A percentile compares a stretch with the other conserved stretches of the same genome.
phyloP scores from a whole-genome alignment of 2,113 vertebrate genomes.

The Brachionichthys hirsutus region DNA sequence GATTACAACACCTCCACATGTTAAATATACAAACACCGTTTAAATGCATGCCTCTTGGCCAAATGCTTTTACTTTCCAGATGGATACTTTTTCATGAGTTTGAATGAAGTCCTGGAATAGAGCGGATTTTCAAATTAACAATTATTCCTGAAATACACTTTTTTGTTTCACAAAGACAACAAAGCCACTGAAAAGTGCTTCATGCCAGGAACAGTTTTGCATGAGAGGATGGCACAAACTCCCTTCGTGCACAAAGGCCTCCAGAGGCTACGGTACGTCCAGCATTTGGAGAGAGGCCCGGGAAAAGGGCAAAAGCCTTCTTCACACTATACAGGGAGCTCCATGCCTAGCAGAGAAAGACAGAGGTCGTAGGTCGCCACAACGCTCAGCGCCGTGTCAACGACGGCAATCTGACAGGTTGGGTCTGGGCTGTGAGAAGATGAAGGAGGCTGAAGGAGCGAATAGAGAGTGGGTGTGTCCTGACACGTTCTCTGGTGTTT shows the following conservation, averaged over 20 bases:
- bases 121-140: no score
- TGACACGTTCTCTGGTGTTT: conserved; percentile 35
- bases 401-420: conserved; percentile 56
- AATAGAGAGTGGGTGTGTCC: conserved; percentile 28
- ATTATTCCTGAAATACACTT: no score
- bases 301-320: conserved; percentile 41
- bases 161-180: neutral
- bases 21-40: conserved; percentile 40
- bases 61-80: conserved; percentile 21
- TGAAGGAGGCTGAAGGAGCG: conserved; percentile 27
- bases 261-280: neutral
- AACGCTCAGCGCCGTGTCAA: conserved; percentile 61
- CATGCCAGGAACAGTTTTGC: neutral
- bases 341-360: neutral
- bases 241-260: neutral
- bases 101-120: no score
- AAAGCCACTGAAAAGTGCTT: neutral
- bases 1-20: conserved; percentile 33
- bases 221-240: conserved; percentile 14
- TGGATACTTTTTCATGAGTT: neutral
- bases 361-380: conserved; percentile 49
- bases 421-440: conserved; percentile 40
- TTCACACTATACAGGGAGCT: conserved; percentile 48
- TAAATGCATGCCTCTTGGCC: conserved; percentile 11
- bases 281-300: conserved; percentile 18